These are phyloP conservation scores for Spilarctia lutea DNA, from an alignment of 2,888 invertebrate genomes.

Conservation along the genomic window DNA sequence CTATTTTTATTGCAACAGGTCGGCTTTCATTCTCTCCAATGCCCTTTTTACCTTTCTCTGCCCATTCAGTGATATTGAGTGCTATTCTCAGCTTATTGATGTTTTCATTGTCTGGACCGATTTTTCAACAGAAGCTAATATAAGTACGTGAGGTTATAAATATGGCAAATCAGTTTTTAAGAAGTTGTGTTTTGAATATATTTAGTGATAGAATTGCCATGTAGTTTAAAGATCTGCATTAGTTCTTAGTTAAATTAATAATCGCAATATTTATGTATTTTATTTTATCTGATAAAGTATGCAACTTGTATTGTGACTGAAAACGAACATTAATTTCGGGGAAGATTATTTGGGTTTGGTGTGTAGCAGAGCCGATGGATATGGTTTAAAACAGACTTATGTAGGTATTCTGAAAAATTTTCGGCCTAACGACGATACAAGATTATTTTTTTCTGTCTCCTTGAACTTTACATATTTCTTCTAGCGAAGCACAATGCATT, in stretches of 20 bases:
- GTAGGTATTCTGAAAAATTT: neutral
- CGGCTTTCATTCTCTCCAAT: conserved; percentile 28
- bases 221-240: neutral
- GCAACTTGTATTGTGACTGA: neutral
- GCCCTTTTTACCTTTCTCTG: conserved; percentile 22
- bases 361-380: neutral
- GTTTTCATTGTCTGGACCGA: neutral
- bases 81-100: conserved; percentile 3
- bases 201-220: neutral
- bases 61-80: conserved; percentile 16
- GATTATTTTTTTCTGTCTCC: too few relatives aligned
- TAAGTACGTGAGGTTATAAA: neutral
- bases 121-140: neutral
- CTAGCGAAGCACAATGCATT: too few relatives aligned
- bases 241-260: neutral
- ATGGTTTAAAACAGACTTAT: neutral
- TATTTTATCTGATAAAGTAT: neutral
- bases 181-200: neutral
- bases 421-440: too few relatives aligned
- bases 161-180: neutral
- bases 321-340: too few relatives aligned
- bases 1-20: conserved; percentile 45
- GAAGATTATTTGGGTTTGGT: neutral
- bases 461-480: too few relatives aligned
- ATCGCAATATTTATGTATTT: fast-evolving